Percentiles rank a stretch among this genome's conserved stretches.
These are phyloP conservation scores for Porites cylindrica DNA, from an alignment of 92 coral and sea anemone genomes.

Conservation along the genomic window DNA sequence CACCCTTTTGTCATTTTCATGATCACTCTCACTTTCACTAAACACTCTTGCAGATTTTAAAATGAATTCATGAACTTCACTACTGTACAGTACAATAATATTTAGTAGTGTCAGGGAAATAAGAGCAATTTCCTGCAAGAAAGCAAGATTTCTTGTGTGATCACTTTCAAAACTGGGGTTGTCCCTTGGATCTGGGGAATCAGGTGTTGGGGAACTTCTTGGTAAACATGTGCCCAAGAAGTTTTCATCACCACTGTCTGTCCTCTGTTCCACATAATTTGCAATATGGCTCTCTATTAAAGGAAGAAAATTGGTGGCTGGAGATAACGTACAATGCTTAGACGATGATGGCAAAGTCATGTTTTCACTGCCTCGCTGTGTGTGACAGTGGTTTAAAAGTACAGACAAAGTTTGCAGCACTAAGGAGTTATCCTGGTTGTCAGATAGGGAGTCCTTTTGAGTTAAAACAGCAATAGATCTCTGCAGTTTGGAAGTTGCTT, in stretches of 20 bases:
- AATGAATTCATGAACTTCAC: conserved; percentile 59
- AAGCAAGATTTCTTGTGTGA: conserved; percentile 28
- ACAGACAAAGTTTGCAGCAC: conserved; percentile 36
- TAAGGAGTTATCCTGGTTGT: background rate
- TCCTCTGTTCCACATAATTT: conserved; percentile 57
- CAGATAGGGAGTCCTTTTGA: conserved; percentile 26
- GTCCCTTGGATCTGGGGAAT: conserved; percentile 52
- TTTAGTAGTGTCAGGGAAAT: conserved; percentile 71
- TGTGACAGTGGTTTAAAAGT: conserved; percentile 10
- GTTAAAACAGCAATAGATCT: conserved; percentile 1
- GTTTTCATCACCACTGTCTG: conserved; percentile 69
- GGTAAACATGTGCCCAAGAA: conserved; percentile 54
- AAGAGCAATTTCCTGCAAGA: conserved; percentile 50
- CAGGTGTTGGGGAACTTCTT: conserved; percentile 55
- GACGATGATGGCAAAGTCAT: background rate
- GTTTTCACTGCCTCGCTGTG: background rate
- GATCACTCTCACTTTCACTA: conserved; percentile 1
- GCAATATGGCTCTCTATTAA: conserved; percentile 72
- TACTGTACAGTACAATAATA: conserved; percentile 69
- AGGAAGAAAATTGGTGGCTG: conserved; percentile 70
- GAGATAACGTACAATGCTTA: conserved; percentile 5
- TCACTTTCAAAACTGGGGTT: conserved; percentile 50
- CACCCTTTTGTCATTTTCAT: background rate
- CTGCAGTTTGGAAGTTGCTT: conserved; percentile 13
- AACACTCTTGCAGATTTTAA: conserved; percentile 45